These are phyloP conservation scores for Columbina picui DNA, from an alignment of 2,113 vertebrate genomes.

Conservation along the genomic window DNA sequence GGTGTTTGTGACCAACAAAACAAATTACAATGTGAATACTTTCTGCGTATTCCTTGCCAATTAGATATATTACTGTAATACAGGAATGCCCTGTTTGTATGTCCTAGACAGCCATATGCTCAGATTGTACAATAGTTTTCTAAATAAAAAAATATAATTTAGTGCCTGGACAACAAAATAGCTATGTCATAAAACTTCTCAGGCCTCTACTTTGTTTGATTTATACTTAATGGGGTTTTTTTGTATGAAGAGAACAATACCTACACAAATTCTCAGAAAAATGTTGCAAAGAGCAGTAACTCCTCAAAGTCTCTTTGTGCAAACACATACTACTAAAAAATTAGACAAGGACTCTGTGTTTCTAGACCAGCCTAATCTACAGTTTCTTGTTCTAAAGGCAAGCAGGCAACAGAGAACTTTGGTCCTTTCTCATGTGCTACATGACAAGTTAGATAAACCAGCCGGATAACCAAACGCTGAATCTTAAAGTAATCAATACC, in stretches of 20 bases:
- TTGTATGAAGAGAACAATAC: neutral
- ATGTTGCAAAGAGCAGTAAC: neutral
- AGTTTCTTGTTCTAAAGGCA: neutral
- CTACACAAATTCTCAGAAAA: neutral
- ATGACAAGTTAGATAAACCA: neutral
- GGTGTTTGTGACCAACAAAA: neutral
- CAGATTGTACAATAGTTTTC: neutral
- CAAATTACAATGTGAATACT: neutral
- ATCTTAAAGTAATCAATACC: neutral
- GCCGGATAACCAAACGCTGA: neutral
- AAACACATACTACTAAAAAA: neutral
- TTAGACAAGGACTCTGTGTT: neutral
- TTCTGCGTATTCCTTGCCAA: neutral
- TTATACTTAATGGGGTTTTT: neutral
- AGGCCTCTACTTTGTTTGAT: neutral
- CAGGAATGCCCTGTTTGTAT: neutral
- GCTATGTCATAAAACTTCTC: neutral
- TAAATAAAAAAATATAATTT: neutral
- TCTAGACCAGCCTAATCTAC: neutral
- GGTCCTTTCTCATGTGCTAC: neutral
- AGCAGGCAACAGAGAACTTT: neutral
- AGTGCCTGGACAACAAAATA: neutral
- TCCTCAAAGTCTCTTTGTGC: neutral
- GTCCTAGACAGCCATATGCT: neutral
- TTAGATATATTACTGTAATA: neutral